A percentile compares a stretch with the other conserved stretches of the same genome.
phyloP scores from a whole-genome alignment of 2,888 invertebrate genomes.

The Calephelis perditalis region DNA sequence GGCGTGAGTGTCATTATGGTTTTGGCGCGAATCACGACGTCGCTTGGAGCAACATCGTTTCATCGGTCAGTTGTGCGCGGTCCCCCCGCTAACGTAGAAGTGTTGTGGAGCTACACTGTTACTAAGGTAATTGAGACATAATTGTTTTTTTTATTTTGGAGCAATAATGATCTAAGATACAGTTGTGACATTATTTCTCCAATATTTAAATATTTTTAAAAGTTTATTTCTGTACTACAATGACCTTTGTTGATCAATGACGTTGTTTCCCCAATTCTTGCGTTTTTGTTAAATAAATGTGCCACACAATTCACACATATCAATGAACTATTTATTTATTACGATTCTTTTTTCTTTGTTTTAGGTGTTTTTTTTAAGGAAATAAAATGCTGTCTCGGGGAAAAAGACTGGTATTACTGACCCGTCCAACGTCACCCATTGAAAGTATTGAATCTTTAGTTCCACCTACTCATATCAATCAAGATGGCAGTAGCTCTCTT shows the following conservation, averaged over 20 bases:
- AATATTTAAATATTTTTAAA: conserved; percentile 13
- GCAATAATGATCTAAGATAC: conserved; percentile 6
- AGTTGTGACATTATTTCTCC: conserved; percentile 6
- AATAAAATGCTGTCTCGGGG: too few relatives aligned
- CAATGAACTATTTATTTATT: neutral
- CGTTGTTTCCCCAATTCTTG: conserved; percentile 11
- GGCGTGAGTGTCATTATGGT: conserved; percentile 15
- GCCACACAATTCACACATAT: neutral
- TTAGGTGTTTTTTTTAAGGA: too few relatives aligned
- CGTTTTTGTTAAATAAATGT: neutral
- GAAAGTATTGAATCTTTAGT: neutral
- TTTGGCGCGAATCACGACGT: conserved; percentile 7
- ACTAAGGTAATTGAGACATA: conserved; percentile 7
- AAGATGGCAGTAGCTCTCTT: conserved; percentile 5
- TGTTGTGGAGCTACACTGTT: conserved; percentile 3
- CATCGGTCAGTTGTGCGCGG: conserved; percentile 10
- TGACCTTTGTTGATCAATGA: conserved; percentile 11
- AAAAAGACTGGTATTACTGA: neutral
- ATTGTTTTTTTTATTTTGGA: conserved; percentile 1
- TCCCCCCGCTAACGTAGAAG: neutral
- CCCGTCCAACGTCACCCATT: neutral
- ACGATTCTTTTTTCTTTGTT: too few relatives aligned
- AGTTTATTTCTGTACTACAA: conserved; percentile 10
- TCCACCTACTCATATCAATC: conserved; percentile 1
- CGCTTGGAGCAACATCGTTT: conserved; percentile 9